Evolutionary conservation across 2,888 invertebrate genomes (phyloP), one percentile per base, ranked within the genome.

Genomic region (Andrena bucephala): DNA sequence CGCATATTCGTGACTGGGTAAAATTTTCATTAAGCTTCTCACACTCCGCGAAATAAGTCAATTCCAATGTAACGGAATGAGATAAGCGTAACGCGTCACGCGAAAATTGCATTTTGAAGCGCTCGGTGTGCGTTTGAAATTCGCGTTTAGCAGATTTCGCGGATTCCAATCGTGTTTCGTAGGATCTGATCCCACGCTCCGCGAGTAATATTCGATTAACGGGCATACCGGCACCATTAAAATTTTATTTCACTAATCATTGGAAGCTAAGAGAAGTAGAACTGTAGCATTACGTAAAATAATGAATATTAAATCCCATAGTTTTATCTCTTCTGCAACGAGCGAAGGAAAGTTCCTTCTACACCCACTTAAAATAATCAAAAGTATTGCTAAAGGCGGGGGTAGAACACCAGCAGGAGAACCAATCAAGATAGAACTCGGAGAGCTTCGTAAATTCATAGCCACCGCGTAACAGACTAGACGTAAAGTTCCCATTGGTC

Each of bases 1-100:
- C 69, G 8, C 36, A 8, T 60, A 57, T n/a, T 13, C 59, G 31
- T 6, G 29, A 13, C 42, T 31, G 31, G n/a, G 20, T 27, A n/a
- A 54, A 62, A 60, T 42, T 36, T 20, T 29, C 69, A 50, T 60
- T 65, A 60, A 27, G 59, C 27, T 50, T 33, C 48, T 67, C 79
- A 8, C 67, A 42, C n/a, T 52, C 57, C n/a, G 24, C 59, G 79
- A 31, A 81, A 81, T 72, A 78, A 78, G 71, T 66, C 66, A 67
- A 77, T 62, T 67, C 54, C 66, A 33, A 60, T 31, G 65, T 36
- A 29, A 36, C 27, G 27, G 42, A 54, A 63, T 48, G 27, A 63
- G 63, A 76, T 69, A 63, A 63, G 54, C 63, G 33, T 27, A 36
- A 24, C 29, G 50, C 29, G 59, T 66, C 42, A 59, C 70, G 52